Evolutionary conservation across 2,888 invertebrate genomes (phyloP), one percentile per base, ranked within the genome.

Genomic region (Panzeria rudis): DNA sequence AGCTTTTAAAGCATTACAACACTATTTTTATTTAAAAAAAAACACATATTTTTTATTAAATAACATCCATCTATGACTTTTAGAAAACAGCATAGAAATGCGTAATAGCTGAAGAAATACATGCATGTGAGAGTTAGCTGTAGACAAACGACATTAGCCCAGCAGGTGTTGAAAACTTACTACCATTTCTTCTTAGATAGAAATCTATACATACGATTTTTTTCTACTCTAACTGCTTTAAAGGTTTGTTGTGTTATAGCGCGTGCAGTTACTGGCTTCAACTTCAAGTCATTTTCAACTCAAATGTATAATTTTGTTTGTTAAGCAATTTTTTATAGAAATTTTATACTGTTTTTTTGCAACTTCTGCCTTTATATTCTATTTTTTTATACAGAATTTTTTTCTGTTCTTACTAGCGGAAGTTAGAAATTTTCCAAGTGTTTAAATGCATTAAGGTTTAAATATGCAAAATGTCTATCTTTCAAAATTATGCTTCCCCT

Each of bases 391-490:
- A 13, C 25, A 61, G 25, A 61, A 11, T 38, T 44, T 62, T 38
- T 41, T 35, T 73, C 9, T 68, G 11, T 25, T 29, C 71, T 71
- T n/a, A 0, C 15, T 78, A 68, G 86, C 86, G 86, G 86, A 86
- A 86, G 83, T 86, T 64, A 64, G 76, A 86, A 72, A 80, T 86
- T 86, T 86, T 86, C 83, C 86, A 80, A 83, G 76, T 80, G 83
- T 72, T 86, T 76, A 79, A 75, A 83, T 83, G 79, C 83, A 79
- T 76, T 79, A 76, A 29, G 29, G 38, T 66, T 61, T 56, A 84
- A 72, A 66, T 84, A 84, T 81, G 84, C 84, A 84, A 84, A 84
- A 84, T 72, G 71, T 64, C 52, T 56, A 35, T 50, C 50, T 61
- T 59, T 62, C 23, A 9, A 25, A 68, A 66, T 52, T 29, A 11